Percentiles rank a stretch among this genome's conserved stretches.
phyloP scores from a whole-genome alignment of 1,140 invertebrate species.

The Littorina saxatilis region DNA sequence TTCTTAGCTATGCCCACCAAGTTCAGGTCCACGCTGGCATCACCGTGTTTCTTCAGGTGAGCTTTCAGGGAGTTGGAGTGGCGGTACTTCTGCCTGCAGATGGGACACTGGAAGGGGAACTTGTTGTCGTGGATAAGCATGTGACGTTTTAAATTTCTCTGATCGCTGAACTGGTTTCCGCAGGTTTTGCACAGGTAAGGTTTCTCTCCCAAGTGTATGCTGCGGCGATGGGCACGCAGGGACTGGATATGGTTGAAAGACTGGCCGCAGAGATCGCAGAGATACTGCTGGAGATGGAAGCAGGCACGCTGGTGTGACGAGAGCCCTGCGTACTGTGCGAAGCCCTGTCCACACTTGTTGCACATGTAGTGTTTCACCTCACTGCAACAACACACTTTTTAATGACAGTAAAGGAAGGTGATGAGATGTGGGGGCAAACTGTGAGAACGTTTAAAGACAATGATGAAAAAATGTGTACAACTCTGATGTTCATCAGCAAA shows the following conservation, averaged over 20 bases:
- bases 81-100: slow-evolving; percentile 56
- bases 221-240: slow-evolving; percentile 56
- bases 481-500: no score
- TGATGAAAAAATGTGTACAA: no score
- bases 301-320: slow-evolving; percentile 56
- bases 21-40: neutral
- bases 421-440: no score
- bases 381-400: slow-evolving; percentile 29
- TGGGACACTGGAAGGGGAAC: slow-evolving; percentile 56
- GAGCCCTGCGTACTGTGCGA: slow-evolving; percentile 64
- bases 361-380: slow-evolving; percentile 64
- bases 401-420: neutral
- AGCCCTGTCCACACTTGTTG: slow-evolving; percentile 67
- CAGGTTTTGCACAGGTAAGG: slow-evolving; percentile 56
- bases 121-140: slow-evolving; percentile 62
- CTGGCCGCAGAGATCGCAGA: slow-evolving; percentile 64
- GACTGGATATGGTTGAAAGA: slow-evolving; percentile 57
- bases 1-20: neutral
- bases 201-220: slow-evolving; percentile 58
- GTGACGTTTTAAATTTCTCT: slow-evolving; percentile 59
- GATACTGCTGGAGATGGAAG: slow-evolving; percentile 52
- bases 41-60: slow-evolving; percentile 53
- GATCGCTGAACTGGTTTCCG: slow-evolving; percentile 55
- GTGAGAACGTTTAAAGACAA: no score
- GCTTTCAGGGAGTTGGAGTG: slow-evolving; percentile 65